Evolutionary conservation across 2,797 vertebrate species (phyloP).

Genomic region (Esox lucius): DNA sequence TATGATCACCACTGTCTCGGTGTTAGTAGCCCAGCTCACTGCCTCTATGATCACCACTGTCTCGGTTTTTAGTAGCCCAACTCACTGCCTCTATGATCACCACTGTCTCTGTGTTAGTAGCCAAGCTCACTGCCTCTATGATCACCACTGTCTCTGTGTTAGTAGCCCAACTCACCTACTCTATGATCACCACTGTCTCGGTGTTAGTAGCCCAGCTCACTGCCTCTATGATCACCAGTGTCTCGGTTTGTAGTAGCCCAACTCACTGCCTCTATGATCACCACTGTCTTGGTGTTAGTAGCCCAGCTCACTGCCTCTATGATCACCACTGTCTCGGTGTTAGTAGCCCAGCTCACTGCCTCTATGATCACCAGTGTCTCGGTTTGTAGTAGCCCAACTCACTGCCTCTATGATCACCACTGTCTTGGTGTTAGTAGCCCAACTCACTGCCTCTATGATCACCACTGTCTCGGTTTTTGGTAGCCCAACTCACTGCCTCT

Average conservation of each 20-base stretch:
- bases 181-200: no score
- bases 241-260: conserved; percentile 21
- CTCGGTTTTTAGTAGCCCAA: neutral
- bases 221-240: conserved; percentile 10
- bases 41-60: neutral
- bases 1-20: conserved; percentile 25
- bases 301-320: neutral
- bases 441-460: conserved; percentile 1
- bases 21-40: conserved; percentile 2
- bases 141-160: conserved; percentile 27
- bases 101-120: no score
- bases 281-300: no score
- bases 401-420: no score
- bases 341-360: neutral
- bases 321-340: conserved; percentile 27
- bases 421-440: no score
- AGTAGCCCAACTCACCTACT: neutral
- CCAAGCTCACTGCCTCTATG: no score
- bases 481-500: neutral
- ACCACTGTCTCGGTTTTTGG: conserved; percentile 26
- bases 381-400: neutral
- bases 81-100: no score
- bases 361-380: neutral
- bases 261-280: conserved; percentile 12
- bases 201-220: no score